Percentiles rank a stretch among this genome's conserved stretches.
phyloP scores from a whole-genome alignment of 2,113 vertebrate genomes.

The Sclerurus mexicanus region DNA sequence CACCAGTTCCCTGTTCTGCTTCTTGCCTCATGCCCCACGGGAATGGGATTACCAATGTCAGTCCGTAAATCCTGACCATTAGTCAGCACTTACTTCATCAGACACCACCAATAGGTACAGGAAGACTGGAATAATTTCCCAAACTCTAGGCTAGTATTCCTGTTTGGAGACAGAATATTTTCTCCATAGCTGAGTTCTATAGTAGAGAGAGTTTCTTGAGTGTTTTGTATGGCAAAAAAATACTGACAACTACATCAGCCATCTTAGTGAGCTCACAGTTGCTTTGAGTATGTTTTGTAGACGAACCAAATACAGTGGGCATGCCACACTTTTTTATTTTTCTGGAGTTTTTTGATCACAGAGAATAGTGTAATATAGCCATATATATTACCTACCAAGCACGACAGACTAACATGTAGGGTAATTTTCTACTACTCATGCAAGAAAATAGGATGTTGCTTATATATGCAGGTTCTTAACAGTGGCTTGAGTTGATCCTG shows the following conservation, averaged over 20 bases:
- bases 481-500: background rate
- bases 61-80: background rate
- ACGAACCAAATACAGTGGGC: background rate
- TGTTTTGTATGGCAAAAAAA: background rate
- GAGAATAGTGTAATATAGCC: background rate
- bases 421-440: background rate
- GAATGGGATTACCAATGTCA: background rate
- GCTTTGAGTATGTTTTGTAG: background rate
- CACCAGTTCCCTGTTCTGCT: background rate
- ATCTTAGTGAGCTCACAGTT: background rate
- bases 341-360: background rate
- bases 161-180: background rate
- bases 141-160: background rate
- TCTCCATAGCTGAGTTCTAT: background rate
- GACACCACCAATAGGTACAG: background rate
- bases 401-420: background rate
- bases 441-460: background rate
- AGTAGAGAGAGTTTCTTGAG: background rate
- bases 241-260: background rate
- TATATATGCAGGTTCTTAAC: background rate
- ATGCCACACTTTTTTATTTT: background rate
- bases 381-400: background rate
- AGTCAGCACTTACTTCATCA: background rate
- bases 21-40: background rate
- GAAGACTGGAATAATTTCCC: background rate